A percentile compares a stretch with the other conserved stretches of the same genome.
phyloP scores from a whole-genome alignment of 2,888 invertebrate genomes.

The Trachelus stipa region DNA sequence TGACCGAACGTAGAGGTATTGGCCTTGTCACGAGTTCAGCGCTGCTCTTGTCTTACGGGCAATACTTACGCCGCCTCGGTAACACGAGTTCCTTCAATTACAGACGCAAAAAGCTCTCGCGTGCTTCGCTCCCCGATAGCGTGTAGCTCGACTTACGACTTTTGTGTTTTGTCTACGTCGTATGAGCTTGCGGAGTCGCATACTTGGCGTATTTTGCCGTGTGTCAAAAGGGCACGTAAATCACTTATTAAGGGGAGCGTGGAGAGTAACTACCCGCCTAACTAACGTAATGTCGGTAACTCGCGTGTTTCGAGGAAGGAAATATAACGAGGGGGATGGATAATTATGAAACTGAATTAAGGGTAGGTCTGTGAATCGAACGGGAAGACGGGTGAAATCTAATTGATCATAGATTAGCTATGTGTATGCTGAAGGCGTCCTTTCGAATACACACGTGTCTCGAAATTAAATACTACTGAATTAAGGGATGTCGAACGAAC shows the following conservation, averaged over 20 bases:
- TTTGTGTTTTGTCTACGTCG: not conserved
- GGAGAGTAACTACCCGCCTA: not conserved
- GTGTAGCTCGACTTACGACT: not conserved
- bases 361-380: not conserved
- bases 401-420: not conserved
- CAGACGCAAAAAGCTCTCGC: constrained; percentile 1
- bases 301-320: not conserved
- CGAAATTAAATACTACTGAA: not conserved
- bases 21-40: not conserved
- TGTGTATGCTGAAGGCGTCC: not conserved
- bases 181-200: not conserved
- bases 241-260: not conserved
- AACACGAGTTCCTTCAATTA: not conserved
- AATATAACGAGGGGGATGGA: not conserved
- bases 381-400: not conserved
- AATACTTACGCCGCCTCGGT: not conserved
- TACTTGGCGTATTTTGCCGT: not conserved
- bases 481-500: not conserved
- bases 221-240: not conserved
- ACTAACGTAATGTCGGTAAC: not conserved
- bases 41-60: not conserved
- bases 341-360: not conserved
- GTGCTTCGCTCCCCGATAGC: not conserved
- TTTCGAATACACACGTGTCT: not conserved
- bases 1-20: not conserved